phyloP scores from a whole-genome alignment of 2,888 invertebrate species.

The Idaea aversata region DNA sequence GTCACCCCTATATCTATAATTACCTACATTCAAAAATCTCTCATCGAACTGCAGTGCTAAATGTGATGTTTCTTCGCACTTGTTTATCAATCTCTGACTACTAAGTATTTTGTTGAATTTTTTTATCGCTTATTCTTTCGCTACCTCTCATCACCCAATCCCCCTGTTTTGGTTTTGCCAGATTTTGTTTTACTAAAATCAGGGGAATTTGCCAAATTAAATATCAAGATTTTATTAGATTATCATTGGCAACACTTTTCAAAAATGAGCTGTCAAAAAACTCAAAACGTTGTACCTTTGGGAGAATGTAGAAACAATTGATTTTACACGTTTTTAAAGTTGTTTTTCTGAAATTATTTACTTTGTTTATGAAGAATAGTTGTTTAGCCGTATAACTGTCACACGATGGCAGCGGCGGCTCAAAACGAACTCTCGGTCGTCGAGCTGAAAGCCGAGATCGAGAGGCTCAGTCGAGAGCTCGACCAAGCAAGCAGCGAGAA shows the following conservation, averaged over 20 bases:
- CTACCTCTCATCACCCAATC: slow-evolving; percentile 4
- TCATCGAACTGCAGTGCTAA: no score
- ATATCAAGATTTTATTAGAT: neutral
- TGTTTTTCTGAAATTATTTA: slow-evolving; percentile 78
- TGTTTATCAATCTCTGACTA: no score
- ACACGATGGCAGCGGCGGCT: slow-evolving; percentile 75
- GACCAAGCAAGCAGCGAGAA: slow-evolving; percentile 97
- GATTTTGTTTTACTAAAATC: neutral
- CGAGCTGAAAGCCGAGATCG: slow-evolving; percentile 90
- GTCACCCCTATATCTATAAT: no score
- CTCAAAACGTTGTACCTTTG: slow-evolving; percentile 75
- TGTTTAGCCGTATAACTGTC: slow-evolving; percentile 69
- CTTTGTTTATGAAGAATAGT: slow-evolving; percentile 75
- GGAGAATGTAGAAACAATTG: slow-evolving; percentile 79
- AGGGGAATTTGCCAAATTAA: neutral
- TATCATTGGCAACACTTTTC: slow-evolving; percentile 9
- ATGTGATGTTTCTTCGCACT: no score
- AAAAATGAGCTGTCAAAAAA: slow-evolving; percentile 65
- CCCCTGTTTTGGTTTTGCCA: no score
- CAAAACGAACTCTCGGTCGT: slow-evolving; percentile 70
- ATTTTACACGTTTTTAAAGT: slow-evolving; percentile 79
- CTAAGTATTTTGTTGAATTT: no score
- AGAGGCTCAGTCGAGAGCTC: slow-evolving; percentile 92
- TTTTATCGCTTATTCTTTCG: neutral
- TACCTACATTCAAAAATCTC: no score